Evolutionary conservation across 2,113 vertebrate genomes (phyloP).

Genomic region (Leptobrachium leishanense): DNA sequence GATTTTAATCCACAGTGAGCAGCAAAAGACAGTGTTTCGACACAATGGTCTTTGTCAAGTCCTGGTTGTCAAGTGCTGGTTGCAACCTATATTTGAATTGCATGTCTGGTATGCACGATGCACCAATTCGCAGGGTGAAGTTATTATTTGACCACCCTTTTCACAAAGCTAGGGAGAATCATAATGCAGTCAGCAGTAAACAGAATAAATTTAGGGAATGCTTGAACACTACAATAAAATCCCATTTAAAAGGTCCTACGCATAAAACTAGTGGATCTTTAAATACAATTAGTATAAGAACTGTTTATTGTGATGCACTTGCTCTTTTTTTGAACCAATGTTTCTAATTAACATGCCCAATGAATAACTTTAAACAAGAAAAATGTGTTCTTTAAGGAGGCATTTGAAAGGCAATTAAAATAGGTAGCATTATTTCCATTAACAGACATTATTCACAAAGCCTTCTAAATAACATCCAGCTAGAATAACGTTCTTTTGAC

Average conservation of each 20-base stretch:
- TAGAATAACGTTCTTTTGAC: constrained; percentile 24
- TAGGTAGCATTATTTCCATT: constrained; percentile 29
- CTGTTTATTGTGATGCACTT: background rate
- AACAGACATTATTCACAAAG: constrained; percentile 25
- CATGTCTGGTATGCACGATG: too few relatives aligned
- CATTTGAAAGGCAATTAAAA: constrained; percentile 37
- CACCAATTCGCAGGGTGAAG: too few relatives aligned
- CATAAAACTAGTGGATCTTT: background rate
- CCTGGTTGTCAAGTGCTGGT: too few relatives aligned
- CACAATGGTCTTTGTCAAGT: too few relatives aligned
- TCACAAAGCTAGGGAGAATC: too few relatives aligned
- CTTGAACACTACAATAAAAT: too few relatives aligned
- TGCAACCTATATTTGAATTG: too few relatives aligned
- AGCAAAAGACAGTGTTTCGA: too few relatives aligned
- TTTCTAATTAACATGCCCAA: constrained; percentile 36
- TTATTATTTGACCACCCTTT: too few relatives aligned
- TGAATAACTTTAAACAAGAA: constrained; percentile 34
- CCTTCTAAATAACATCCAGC: constrained; percentile 23
- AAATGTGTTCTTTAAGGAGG: constrained; percentile 12
- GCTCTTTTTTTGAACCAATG: background rate
- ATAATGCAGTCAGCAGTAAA: too few relatives aligned
- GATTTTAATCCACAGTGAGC: too few relatives aligned
- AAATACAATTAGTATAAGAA: background rate
- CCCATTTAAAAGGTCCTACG: background rate
- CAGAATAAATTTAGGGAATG: too few relatives aligned